Percentiles rank a stretch among this genome's conserved stretches.
Conservation (phyloP, 2,113 vertebrate genomes). For the Nansenia antarctica region DNA sequence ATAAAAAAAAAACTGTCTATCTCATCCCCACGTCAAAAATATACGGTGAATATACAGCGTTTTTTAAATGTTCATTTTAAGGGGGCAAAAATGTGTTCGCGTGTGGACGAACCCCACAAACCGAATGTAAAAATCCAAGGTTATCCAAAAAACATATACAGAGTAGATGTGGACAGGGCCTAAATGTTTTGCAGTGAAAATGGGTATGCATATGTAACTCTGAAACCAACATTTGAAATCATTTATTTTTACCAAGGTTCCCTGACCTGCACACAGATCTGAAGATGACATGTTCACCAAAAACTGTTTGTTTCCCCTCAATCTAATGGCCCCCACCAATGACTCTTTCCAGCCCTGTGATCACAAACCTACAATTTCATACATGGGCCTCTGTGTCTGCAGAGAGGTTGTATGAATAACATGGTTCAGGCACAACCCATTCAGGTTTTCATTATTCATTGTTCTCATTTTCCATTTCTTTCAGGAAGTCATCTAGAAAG, state of each 20-base stretch:
- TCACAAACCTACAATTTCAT: conserved; percentile 67
- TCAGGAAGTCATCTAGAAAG: conserved; percentile 71
- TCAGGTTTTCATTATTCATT: conserved; percentile 71
- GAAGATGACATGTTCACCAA: conserved; percentile 51
- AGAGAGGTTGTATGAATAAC: conserved; percentile 54
- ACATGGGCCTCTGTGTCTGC: conserved; percentile 47
- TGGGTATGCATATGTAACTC: too few relatives aligned
- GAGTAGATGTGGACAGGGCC: too few relatives aligned
- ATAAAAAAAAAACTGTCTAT: too few relatives aligned
- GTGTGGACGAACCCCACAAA: too few relatives aligned
- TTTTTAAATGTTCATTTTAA: too few relatives aligned
- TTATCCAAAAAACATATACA: too few relatives aligned
- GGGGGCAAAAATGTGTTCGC: too few relatives aligned
- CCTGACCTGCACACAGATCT: conserved; percentile 40
- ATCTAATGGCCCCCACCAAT: conserved; percentile 41
- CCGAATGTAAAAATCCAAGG: too few relatives aligned
- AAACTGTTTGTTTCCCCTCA: conserved; percentile 53
- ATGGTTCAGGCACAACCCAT: conserved; percentile 59
- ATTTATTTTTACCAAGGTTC: conserved; percentile 34
- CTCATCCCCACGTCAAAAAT: too few relatives aligned
- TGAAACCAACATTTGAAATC: background rate
- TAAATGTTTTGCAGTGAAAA: too few relatives aligned
- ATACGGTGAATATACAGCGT: too few relatives aligned
- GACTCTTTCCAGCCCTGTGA: conserved; percentile 56
- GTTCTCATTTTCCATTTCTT: conserved; percentile 70